These are phyloP conservation scores for Idaea dimidiata DNA, from an alignment of 2,888 invertebrate genomes.

Conservation along the genomic window DNA sequence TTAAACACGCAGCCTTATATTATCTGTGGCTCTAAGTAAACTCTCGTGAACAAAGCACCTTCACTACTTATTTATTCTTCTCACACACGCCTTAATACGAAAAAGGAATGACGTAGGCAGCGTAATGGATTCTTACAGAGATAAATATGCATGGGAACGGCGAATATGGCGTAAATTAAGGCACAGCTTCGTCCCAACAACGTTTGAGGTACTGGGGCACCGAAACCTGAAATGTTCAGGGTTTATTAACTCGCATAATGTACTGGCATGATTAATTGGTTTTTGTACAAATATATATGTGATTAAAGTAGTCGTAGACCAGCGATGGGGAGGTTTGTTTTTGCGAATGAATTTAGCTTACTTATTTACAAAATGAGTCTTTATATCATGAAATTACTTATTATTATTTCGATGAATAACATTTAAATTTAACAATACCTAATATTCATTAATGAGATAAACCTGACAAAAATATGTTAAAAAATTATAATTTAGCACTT, in stretches of 20 bases:
- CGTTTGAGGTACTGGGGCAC: slow-evolving; percentile 86
- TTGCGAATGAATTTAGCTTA: too few species aligned
- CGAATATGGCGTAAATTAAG: slow-evolving; percentile 83
- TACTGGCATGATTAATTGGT: slow-evolving; percentile 20
- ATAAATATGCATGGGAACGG: slow-evolving; percentile 85
- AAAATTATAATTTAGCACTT: too few species aligned
- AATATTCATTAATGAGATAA: too few species aligned
- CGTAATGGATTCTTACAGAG: slow-evolving; percentile 58
- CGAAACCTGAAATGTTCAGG: slow-evolving; percentile 79
- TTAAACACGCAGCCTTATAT: neutral
- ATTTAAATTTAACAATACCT: too few species aligned
- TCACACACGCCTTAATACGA: neutral
- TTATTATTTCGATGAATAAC: too few species aligned
- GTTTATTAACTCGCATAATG: neutral
- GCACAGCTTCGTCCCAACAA: slow-evolving; percentile 82
- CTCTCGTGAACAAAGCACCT: neutral
- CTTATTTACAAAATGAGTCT: too few species aligned
- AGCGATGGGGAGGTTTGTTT: too few species aligned
- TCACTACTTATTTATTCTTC: neutral
- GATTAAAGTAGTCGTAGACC: too few species aligned
- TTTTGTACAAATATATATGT: neutral
- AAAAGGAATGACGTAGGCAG: neutral
- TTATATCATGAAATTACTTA: too few species aligned
- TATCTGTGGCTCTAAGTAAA: neutral
- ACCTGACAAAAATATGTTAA: too few species aligned